Evolutionary conservation across 1,140 invertebrate species (phyloP).

Genomic region (Sogatella furcifera): DNA sequence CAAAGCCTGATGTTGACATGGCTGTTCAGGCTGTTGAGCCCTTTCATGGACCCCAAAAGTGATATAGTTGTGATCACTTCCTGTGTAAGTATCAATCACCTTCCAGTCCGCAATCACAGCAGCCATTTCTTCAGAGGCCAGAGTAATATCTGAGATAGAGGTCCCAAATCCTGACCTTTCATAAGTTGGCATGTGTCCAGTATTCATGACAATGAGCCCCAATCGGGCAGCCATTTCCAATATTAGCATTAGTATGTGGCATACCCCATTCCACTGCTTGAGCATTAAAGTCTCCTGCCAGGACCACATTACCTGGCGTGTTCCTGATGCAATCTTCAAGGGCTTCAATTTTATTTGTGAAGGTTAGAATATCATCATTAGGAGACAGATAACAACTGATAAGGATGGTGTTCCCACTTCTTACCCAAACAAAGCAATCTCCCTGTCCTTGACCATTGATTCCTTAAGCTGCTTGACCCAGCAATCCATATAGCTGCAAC

Average conservation of each 20-base stretch:
- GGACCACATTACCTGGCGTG: too few species aligned
- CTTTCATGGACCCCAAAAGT: background rate
- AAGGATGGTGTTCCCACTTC: constrained; percentile 3
- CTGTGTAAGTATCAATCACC: background rate
- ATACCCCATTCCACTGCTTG: background rate
- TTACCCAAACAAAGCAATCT: constrained; percentile 18
- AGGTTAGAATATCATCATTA: constrained; percentile 14
- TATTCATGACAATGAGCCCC: constrained; percentile 17
- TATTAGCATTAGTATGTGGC: background rate
- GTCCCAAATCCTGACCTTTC: constrained; percentile 7
- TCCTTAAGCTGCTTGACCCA: background rate
- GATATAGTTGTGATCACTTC: background rate
- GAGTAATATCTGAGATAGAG: constrained; percentile 14
- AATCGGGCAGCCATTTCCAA: constrained; percentile 16
- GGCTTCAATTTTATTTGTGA: background rate
- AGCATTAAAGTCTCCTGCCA: background rate
- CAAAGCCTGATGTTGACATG: background rate
- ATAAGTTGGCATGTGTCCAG: constrained; percentile 12
- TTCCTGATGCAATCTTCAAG: background rate
- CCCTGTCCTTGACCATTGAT: background rate
- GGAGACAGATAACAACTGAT: constrained; percentile 19
- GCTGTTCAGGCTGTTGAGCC: background rate
- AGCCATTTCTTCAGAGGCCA: constrained; percentile 10
- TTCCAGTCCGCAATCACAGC: background rate
- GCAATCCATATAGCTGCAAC: background rate